A percentile compares a stretch with the other conserved stretches of the same genome.
These are phyloP conservation scores for Priocnemis perturbator DNA, from an alignment of 2,888 invertebrate genomes.

Conservation along the genomic window DNA sequence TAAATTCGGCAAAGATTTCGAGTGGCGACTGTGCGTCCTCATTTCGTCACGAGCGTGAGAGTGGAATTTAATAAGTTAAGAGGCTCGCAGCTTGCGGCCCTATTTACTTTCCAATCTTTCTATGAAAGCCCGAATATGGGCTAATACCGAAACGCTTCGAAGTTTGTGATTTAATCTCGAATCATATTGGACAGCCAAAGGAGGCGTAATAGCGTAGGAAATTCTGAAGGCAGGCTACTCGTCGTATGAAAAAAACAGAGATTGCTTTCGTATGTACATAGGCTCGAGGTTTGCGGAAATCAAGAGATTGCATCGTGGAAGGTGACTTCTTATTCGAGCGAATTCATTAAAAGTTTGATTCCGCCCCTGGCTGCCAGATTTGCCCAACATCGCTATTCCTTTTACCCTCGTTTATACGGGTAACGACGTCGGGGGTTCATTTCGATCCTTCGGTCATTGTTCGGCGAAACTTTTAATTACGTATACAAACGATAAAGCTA, in stretches of 20 bases:
- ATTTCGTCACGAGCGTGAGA: background rate
- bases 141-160: slow-evolving; percentile 13
- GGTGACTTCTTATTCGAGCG: slow-evolving; percentile 33
- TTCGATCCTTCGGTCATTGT: slow-evolving; percentile 36
- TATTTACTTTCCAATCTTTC: background rate
- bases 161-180: slow-evolving; percentile 28
- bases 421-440: slow-evolving; percentile 40
- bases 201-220: slow-evolving; percentile 24
- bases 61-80: background rate
- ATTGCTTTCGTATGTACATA: slow-evolving; percentile 21
- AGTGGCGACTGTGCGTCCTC: background rate
- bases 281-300: slow-evolving; percentile 12
- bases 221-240: slow-evolving; percentile 15
- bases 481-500: slow-evolving; percentile 24
- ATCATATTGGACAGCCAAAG: slow-evolving; percentile 22
- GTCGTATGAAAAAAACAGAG: background rate
- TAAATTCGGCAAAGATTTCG: background rate
- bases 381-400: slow-evolving; percentile 23
- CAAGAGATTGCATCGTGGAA: slow-evolving; percentile 27
- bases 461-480: slow-evolving; percentile 54
- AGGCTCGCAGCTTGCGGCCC: background rate
- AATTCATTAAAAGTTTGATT: slow-evolving; percentile 60
- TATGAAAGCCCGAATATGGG: background rate
- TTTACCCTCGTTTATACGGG: slow-evolving; percentile 38
- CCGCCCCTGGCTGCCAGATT: slow-evolving; percentile 20